These are phyloP conservation scores for Archips crataeganus DNA, from an alignment of 2,888 invertebrate species.

Conservation along the genomic window DNA sequence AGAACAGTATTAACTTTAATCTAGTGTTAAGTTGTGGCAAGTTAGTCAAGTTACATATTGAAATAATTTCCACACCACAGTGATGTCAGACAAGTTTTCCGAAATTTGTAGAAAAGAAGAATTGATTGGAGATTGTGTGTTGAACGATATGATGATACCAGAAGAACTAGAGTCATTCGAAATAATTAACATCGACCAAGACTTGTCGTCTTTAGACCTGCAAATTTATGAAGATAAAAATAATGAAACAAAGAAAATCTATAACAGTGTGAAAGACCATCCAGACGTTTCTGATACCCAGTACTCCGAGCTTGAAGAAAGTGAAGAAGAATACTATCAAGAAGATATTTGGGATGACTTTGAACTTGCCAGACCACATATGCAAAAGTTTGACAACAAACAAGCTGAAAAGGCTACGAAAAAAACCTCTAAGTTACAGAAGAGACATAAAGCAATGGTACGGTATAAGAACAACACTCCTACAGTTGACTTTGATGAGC, in stretches of 20 bases:
- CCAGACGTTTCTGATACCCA: neutral
- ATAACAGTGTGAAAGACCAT: neutral
- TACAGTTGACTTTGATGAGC: neutral
- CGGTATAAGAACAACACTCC: neutral
- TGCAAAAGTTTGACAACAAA: neutral
- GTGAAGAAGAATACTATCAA: neutral
- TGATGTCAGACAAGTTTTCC: neutral
- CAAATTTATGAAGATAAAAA: neutral
- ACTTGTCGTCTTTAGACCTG: neutral
- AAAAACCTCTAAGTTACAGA: neutral
- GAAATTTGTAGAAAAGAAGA: neutral
- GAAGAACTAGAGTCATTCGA: slow-evolving; percentile 7
- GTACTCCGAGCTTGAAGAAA: neutral
- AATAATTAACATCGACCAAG: neutral
- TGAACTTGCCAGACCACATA: neutral
- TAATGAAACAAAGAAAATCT: neutral
- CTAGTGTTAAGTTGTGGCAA: neutral
- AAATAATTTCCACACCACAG: neutral
- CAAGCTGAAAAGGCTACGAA: neutral
- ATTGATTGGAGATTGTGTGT: neutral
- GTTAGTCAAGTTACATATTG: neutral
- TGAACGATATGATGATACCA: neutral
- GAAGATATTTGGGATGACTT: slow-evolving; percentile 3
- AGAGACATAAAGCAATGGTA: neutral
- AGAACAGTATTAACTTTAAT: neutral